A percentile compares a stretch with the other conserved stretches of the same genome.
Evolutionary conservation across 1,140 invertebrate species (phyloP).

Genomic region (Drosophila chauvacae): DNA sequence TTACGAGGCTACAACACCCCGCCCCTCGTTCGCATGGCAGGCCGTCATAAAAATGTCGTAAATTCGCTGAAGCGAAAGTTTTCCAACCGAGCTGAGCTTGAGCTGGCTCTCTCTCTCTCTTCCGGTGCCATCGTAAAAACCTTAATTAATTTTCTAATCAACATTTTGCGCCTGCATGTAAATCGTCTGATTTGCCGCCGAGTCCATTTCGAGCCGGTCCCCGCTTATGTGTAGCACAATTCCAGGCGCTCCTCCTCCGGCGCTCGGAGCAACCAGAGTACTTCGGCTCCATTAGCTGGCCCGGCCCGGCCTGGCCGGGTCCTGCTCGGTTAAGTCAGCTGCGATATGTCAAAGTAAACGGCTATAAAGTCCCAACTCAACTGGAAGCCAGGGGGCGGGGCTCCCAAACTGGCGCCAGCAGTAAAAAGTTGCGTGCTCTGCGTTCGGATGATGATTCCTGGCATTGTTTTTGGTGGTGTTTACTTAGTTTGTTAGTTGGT

Average conservation of each 20-base stretch:
- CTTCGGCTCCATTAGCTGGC: conserved; percentile 66
- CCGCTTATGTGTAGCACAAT: conserved; percentile 68
- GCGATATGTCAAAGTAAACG: conserved; percentile 65
- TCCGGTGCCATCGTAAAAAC: conserved; percentile 74
- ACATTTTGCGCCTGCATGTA: conserved; percentile 81
- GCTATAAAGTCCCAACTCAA: conserved; percentile 50
- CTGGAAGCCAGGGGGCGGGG: background rate
- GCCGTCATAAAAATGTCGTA: conserved; percentile 80
- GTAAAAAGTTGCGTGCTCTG: conserved; percentile 55
- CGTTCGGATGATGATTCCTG: conserved; percentile 49
- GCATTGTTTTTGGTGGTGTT: conserved; percentile 49
- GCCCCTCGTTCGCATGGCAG: conserved; percentile 63
- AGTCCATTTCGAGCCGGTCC: conserved; percentile 31
- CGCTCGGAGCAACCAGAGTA: conserved; percentile 6
- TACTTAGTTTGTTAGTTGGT: conserved; percentile 33
- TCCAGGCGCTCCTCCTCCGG: conserved; percentile 37
- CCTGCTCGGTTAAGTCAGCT: conserved; percentile 34
- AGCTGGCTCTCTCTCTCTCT: conserved; percentile 1
- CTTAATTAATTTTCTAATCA: conserved; percentile 84
- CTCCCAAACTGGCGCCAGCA: conserved; percentile 45
- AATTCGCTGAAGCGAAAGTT: conserved; percentile 78
- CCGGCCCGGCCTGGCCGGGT: background rate
- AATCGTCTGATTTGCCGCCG: conserved; percentile 73
- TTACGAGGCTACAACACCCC: conserved; percentile 54
- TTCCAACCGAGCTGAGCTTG: conserved; percentile 34